These are phyloP conservation scores for Periophthalmodon schlosseri DNA, from an alignment of 2,113 vertebrate genomes.

Conservation along the genomic window DNA sequence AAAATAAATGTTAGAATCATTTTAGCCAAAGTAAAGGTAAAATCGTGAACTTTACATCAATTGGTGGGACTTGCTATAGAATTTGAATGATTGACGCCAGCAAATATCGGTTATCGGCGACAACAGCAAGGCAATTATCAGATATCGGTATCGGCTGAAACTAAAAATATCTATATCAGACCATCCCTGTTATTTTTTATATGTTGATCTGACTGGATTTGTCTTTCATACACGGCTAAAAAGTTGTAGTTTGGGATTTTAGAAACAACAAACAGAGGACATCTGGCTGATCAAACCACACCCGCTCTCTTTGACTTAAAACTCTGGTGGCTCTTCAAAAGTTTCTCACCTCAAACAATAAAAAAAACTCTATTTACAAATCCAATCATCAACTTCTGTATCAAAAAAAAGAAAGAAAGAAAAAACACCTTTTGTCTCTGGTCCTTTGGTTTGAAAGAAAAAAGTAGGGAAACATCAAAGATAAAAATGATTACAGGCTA, in stretches of 20 bases:
- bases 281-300: constrained; percentile 39
- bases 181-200: background rate
- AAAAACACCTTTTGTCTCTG: constrained; percentile 13
- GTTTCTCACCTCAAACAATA: constrained; percentile 17
- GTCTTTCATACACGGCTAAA: background rate
- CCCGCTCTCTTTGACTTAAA: constrained; percentile 27
- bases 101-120: too few species aligned
- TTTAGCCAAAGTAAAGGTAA: too few species aligned
- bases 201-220: background rate
- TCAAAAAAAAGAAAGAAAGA: constrained; percentile 2
- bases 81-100: too few species aligned
- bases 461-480: constrained; percentile 18
- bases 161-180: too few species aligned
- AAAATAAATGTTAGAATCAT: too few species aligned
- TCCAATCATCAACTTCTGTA: constrained; percentile 19
- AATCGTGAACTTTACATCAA: too few species aligned
- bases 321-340: constrained; percentile 5
- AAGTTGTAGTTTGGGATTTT: constrained; percentile 8
- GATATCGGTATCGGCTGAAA: too few species aligned
- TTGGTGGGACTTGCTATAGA: too few species aligned
- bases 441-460: constrained; percentile 22
- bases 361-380: constrained; percentile 44
- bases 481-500: constrained; percentile 14
- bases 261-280: constrained; percentile 15
- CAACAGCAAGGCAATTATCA: too few species aligned